Base-by-base conservation (phyloP, 2,888 invertebrate species). In the Cryptosula pallasiana region DNA sequence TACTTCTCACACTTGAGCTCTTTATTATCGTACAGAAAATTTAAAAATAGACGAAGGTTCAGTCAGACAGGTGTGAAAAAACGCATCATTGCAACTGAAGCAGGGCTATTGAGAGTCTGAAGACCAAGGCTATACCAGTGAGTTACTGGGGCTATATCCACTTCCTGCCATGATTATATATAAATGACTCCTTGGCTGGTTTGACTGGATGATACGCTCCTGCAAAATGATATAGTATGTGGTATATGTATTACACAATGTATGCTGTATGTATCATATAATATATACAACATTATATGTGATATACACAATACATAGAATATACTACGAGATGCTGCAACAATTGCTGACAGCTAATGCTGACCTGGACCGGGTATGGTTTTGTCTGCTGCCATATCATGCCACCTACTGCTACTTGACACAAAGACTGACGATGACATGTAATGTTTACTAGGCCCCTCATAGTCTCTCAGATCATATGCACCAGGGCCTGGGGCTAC, bases 401-500 rank as follows among this genome's bases (percentile, higher is more conserved):
- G 76, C 84, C 83, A 83, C 63, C 84, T 75, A 72, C 81, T 79
- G 35, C 82, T 82, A 23, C 79, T 82, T 27, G 83, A 84, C 0
- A 84, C 83, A 78, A 84, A 84, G 27, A 79, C 81, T 32, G 84
- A 77, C 34, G 81, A 77, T 9, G 83, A 82, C 84, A 84, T 84
- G 73, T 80, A 84, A 73, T 83, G 83, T 76, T 81, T 82, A 13
- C 78, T 75, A 34, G 79, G 77, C 9, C 80, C 82, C 71, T 81
- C 80, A 77, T 79, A 83, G 74, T 81, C 78, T n/a, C 74, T 71
- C 45, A 80, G 34, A 25, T 84, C 82, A 75, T 84, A 84, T 27
- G 76, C 78, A 0, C 82, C 83, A 1, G 84, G 83, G 0, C 83
- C 83, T 1, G 84, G 84, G 20, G 73, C 35, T 0, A 82, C 80